phyloP scores from a whole-genome alignment of 1,140 invertebrate genomes.

The Drosophila santomea region DNA sequence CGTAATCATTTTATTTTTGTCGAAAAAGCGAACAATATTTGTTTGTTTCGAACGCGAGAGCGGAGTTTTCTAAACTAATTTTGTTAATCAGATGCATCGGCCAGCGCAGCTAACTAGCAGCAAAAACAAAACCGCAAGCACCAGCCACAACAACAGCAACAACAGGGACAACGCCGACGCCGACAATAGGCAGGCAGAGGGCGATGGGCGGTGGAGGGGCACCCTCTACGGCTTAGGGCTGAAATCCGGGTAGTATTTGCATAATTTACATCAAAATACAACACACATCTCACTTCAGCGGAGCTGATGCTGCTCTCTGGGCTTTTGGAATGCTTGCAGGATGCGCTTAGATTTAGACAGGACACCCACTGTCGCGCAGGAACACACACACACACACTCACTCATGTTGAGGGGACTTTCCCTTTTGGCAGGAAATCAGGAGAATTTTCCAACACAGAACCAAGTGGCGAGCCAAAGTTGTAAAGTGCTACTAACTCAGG shows the following conservation, averaged over 20 bases:
- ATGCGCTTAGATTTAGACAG: constrained; percentile 33
- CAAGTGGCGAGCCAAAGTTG: constrained; percentile 60
- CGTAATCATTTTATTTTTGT: constrained; percentile 27
- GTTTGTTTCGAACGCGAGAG: constrained; percentile 80
- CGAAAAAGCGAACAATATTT: constrained; percentile 77
- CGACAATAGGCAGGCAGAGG: constrained; percentile 50
- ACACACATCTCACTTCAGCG: constrained; percentile 4
- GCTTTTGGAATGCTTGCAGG: constrained; percentile 9
- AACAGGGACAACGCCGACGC: constrained; percentile 66
- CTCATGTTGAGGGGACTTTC: constrained; percentile 27
- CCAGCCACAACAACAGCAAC: constrained; percentile 51
- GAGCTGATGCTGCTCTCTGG: background rate
- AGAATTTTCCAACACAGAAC: constrained; percentile 37
- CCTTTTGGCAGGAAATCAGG: constrained; percentile 19
- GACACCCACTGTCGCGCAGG: constrained; percentile 16
- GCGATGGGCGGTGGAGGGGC: constrained; percentile 2
- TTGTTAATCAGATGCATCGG: constrained; percentile 76
- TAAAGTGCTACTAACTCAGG: constrained; percentile 59
- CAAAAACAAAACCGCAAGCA: constrained; percentile 61
- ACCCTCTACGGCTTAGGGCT: constrained; percentile 36
- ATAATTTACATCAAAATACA: constrained; percentile 43
- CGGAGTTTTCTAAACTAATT: constrained; percentile 83
- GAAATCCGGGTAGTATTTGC: constrained; percentile 73
- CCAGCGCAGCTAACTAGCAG: constrained; percentile 70
- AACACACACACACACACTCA: constrained; percentile 43